phyloP scores from a whole-genome alignment of 1,140 invertebrate genomes.

The Hyphantria cunea region DNA sequence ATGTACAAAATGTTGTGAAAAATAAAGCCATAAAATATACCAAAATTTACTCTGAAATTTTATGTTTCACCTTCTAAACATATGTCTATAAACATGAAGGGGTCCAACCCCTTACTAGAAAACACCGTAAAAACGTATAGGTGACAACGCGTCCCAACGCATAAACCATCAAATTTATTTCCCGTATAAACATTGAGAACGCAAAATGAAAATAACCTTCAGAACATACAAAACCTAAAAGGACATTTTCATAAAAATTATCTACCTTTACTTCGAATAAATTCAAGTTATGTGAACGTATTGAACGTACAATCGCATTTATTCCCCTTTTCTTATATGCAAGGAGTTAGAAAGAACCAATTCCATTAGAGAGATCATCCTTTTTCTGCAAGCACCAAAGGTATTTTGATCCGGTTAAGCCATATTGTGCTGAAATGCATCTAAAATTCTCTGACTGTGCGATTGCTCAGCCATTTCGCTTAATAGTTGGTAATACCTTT shows the following conservation, averaged over 20 bases:
- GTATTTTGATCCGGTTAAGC: slow-evolving; percentile 32
- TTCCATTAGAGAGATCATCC: slow-evolving; percentile 42
- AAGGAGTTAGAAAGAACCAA: slow-evolving; percentile 36
- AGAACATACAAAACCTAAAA: slow-evolving; percentile 24
- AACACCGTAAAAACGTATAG: slow-evolving; percentile 46
- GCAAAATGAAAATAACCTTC: slow-evolving; percentile 33
- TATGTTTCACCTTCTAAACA: slow-evolving; percentile 22
- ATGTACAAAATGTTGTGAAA: slow-evolving; percentile 16
- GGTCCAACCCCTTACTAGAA: slow-evolving; percentile 21
- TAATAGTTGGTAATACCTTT: slow-evolving; percentile 4
- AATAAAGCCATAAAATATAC: slow-evolving; percentile 17
- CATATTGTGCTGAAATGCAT: slow-evolving; percentile 33
- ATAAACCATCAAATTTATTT: slow-evolving; percentile 53
- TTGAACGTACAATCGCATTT: slow-evolving; percentile 33
- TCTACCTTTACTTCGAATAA: slow-evolving; percentile 4
- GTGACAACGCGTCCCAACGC: slow-evolving; percentile 40
- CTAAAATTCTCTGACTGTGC: slow-evolving; percentile 23
- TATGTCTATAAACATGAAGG: slow-evolving; percentile 39
- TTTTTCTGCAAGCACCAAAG: slow-evolving; percentile 21
- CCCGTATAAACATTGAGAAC: slow-evolving; percentile 35
- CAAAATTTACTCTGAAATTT: slow-evolving; percentile 30
- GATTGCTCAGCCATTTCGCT: slow-evolving; percentile 9
- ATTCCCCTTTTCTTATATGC: slow-evolving; percentile 35
- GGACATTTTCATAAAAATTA: slow-evolving; percentile 43
- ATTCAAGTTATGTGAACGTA: slow-evolving; percentile 34